These are phyloP conservation scores for Anomalospiza imberbis DNA, from an alignment of 2,797 vertebrate species.

Conservation along the genomic window DNA sequence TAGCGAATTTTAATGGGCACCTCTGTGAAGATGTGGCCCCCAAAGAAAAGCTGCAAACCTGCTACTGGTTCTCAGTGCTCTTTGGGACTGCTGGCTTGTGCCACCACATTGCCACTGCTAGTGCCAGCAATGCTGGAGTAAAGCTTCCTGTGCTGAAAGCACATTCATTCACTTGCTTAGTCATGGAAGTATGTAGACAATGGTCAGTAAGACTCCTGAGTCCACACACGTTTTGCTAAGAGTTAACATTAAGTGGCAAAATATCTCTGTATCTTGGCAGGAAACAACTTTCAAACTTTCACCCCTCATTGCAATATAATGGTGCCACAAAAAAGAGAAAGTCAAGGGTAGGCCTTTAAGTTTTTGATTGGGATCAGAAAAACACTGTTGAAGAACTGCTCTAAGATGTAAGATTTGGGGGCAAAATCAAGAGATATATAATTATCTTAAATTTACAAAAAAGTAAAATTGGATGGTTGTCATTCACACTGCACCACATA, in stretches of 20 bases:
- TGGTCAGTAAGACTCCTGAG: background rate
- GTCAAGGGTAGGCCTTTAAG: background rate
- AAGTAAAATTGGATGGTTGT: background rate
- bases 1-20: background rate
- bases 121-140: background rate
- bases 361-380: background rate
- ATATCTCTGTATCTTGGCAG: background rate
- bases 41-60: background rate
- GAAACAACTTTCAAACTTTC: background rate
- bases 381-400: background rate
- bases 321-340: background rate
- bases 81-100: background rate
- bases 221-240: background rate
- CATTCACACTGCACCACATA: background rate
- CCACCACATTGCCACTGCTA: background rate
- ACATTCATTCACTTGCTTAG: background rate
- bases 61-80: background rate
- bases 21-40: background rate
- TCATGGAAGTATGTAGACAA: background rate
- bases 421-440: background rate
- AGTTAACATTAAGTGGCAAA: background rate
- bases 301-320: background rate
- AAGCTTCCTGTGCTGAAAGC: background rate
- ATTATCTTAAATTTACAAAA: background rate
- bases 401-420: background rate